These are phyloP conservation scores for Aphaenogaster rudis DNA, from an alignment of 1,140 invertebrate species.

Conservation along the genomic window DNA sequence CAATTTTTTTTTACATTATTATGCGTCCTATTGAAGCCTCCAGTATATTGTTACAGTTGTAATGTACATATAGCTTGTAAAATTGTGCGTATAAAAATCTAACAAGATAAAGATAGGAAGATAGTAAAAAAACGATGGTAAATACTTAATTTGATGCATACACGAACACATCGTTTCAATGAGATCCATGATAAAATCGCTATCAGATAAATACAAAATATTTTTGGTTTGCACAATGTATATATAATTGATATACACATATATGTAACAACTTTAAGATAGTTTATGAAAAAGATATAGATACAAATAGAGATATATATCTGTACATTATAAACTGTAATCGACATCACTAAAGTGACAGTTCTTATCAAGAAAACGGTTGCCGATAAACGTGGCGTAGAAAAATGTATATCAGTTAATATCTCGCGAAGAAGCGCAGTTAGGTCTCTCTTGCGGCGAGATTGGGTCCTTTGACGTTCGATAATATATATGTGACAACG, in stretches of 20 bases:
- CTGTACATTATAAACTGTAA: conserved; percentile 41
- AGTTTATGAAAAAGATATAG: conserved; percentile 8
- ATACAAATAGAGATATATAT: conserved; percentile 25
- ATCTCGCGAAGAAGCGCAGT: conserved; percentile 41
- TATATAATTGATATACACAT: not conserved
- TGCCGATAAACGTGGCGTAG: conserved; percentile 30
- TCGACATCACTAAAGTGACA: conserved; percentile 5
- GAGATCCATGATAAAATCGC: conserved; percentile 26
- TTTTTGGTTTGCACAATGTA: not conserved
- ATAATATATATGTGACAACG: not conserved
- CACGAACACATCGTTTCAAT: conserved; percentile 1
- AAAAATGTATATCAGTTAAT: conserved; percentile 49
- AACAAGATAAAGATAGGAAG: not conserved
- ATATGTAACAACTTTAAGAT: conserved; percentile 9
- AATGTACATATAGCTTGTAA: conserved; percentile 42
- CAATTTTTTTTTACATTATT: conserved; percentile 26
- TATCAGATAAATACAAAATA: not conserved
- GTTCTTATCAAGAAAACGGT: conserved; percentile 19
- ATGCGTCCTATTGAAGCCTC: conserved; percentile 21
- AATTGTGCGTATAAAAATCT: conserved; percentile 21
- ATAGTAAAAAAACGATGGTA: not conserved
- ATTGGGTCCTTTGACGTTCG: not conserved
- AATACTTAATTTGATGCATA: conserved; percentile 3
- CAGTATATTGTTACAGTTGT: conserved; percentile 5
- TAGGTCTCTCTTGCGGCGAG: conserved; percentile 35